Evolutionary conservation across 2,797 vertebrate species (phyloP), one percentile per base, ranked within the genome.

Genomic region (Pipistrellus pygmaeus): DNA sequence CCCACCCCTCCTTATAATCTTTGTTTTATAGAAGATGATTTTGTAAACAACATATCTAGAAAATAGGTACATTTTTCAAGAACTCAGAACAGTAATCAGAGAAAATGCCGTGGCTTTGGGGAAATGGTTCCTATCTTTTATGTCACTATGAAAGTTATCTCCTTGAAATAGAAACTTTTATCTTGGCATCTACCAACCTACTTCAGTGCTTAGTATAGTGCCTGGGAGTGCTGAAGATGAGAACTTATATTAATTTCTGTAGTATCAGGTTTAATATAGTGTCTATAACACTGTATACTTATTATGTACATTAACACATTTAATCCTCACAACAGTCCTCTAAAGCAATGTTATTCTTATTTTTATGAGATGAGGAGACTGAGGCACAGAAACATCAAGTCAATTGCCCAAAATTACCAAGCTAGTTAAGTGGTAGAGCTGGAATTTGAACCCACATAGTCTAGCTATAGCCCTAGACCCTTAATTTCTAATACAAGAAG

Each of bases 31-130:
- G 35, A 68, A 80, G 77, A 75, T 71, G 2, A 88, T 48, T 55
- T 69, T 92, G 90, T 41, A 35, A 92, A 73, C 21, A 88, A 76
- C 8, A 80, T 41, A 73, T 72, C 75, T 94, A 73, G 64, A 60
- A 88, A 92, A 62, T 62, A n/a, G 21, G 38, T 64, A 27, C 1
- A 20, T 60, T 75, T 95, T 80, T 90, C 30, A 75, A 32, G 38
- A 83, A 91, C 73, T 91, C 75, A 93, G 60, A 91, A 80, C 30
- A 71, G 38, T 57, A 83, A 72, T 69, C 75, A 95, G 35, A 86
- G 32, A 81, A 83, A 97, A 91, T 90, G 18, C 38, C 53, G 46
- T 41, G 51, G 27, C 69, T 85, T 57, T 57, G 41, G 1, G 55
- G 32, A 88, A 95, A 73, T 80, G 15, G 72, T 88, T 90, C 55